Evolutionary conservation across 2,888 invertebrate species (phyloP), one percentile per base, ranked within the genome.

Genomic region (Melitaea athalia): DNA sequence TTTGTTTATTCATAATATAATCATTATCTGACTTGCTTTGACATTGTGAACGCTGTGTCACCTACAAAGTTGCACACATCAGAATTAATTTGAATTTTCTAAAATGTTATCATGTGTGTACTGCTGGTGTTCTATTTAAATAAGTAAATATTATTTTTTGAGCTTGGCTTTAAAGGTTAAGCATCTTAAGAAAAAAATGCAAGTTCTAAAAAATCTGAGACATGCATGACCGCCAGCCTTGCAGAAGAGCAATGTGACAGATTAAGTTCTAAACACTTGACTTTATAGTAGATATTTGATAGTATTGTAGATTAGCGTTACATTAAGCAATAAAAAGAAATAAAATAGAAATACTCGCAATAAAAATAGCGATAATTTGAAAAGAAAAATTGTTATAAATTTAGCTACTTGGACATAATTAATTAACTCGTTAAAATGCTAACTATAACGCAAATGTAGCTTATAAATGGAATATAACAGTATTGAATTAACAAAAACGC

Each of bases 401-500:
- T 7, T 33, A 53, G 5, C 12, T 3, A 53, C 12, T 12, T 31
- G 0, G 38, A 6, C 7, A 14, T 42, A 8, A 38, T 57, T n/a
- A 38, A 53, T 53, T n/a, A 4, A 38, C n/a, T 33, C 8, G 33
- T 57, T 42, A 15, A 10, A 57, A 57, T 33, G 57, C 38, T 38
- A 57, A 57, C 4, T 38, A 57, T 10, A 15, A 42, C 8, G 8
- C 42, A 10, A 45, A n/a, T 45, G 31, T 31, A 5, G 31, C 53
- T 57, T 63, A 50, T 67, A 63, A 66, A 47, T 62, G 59, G 12
- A 42, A 47, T 66, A 38, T 60, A 59, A 57, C 31, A 61, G 45
- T 60, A 57, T 52, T 49, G 38, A 55, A 69, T 69, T 59, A 69
- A 57, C 47, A 52, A 49, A 69, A 69, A 64, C 55, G 55, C 42